A percentile compares a stretch with the other conserved stretches of the same genome.
phyloP scores from a whole-genome alignment of 1,140 invertebrate species.

The Conus ventricosus region DNA sequence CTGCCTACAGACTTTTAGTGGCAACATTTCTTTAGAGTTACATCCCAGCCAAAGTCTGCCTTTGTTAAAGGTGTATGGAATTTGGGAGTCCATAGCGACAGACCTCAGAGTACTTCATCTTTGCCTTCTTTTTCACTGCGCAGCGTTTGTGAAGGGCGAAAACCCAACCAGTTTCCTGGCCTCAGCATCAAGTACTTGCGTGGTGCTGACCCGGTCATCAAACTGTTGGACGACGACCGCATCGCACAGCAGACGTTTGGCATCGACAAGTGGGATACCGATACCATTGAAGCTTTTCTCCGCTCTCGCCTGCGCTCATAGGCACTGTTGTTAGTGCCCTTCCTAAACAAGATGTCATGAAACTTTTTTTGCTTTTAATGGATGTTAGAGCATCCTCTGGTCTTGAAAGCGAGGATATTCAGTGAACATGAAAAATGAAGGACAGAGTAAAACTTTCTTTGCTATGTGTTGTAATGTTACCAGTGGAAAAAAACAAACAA shows the following conservation, averaged over 20 bases:
- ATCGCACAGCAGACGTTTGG: slow-evolving; percentile 82
- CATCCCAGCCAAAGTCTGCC: not conserved
- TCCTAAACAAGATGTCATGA: slow-evolving; percentile 10
- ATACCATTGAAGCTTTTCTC: slow-evolving; percentile 95
- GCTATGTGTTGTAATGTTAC: too few relatives aligned
- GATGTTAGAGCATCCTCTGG: not conserved
- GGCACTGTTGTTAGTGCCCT: not conserved
- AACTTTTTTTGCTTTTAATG: not conserved
- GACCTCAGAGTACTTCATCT: not conserved
- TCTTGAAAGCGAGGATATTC: not conserved
- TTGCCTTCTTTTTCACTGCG: slow-evolving; percentile 31
- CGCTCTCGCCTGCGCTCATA: slow-evolving; percentile 83
- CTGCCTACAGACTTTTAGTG: too few relatives aligned
- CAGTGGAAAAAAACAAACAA: too few relatives aligned
- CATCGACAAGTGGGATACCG: slow-evolving; percentile 98
- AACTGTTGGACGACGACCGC: slow-evolving; percentile 83
- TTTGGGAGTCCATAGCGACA: too few relatives aligned
- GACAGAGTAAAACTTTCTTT: too few relatives aligned
- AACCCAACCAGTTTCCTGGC: slow-evolving; percentile 89
- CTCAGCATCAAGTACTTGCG: slow-evolving; percentile 91
- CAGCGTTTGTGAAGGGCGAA: slow-evolving; percentile 94
- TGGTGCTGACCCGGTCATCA: slow-evolving; percentile 94
- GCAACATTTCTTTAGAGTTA: not conserved
- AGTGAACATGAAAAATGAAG: too few relatives aligned
- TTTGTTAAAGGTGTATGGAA: not conserved